Base-by-base conservation (phyloP, 2,888 invertebrate genomes). In the Lithophane socia region DNA sequence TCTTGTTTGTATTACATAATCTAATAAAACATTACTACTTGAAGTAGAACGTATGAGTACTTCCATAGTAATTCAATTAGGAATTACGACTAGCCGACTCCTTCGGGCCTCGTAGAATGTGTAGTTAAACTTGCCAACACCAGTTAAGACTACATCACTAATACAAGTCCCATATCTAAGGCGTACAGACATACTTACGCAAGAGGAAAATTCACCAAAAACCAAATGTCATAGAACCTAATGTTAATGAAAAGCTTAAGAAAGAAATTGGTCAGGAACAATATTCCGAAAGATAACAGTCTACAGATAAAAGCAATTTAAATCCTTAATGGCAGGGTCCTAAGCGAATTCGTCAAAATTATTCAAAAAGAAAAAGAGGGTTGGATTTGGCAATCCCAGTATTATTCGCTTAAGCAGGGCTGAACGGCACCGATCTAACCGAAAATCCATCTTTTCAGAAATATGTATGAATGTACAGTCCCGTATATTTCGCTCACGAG, bases 291-390 rank as follows among this genome's bases (percentile, higher is more conserved):
- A 65, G 68, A 84, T 81, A 80, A 72, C 60, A 65, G 71, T 79
- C 69, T 75, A 82, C 56, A 81, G 80, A 82, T 84, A 79, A 80
- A 84, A 75, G 80, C 72, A 79, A 88, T 88, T 86, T 79, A 86
- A 86, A 84, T 75, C 73, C 74, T 73, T 84, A 87, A 88, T 87
- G 86, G 82, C 44, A 63, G 67, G 65, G 72, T 75, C 65, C 77
- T 87, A 70, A 73, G 86, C 81, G 73, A 82, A 82, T 84, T 80
- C 76, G 77, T 84, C 86, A 87, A 87, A 86, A 87, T 84, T 87
- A 84, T 82, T 82, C 85, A 84, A 66, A 84, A 84, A 82, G 80
- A 78, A 84, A 81, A 84, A 80, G 83, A 81, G 74, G 83, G 83
- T 86, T 83, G 84, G 84, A 63, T 85, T 83, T 69, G 72, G 74